Conservation (phyloP, 1,140 invertebrate species). For the Physella acuta region DNA sequence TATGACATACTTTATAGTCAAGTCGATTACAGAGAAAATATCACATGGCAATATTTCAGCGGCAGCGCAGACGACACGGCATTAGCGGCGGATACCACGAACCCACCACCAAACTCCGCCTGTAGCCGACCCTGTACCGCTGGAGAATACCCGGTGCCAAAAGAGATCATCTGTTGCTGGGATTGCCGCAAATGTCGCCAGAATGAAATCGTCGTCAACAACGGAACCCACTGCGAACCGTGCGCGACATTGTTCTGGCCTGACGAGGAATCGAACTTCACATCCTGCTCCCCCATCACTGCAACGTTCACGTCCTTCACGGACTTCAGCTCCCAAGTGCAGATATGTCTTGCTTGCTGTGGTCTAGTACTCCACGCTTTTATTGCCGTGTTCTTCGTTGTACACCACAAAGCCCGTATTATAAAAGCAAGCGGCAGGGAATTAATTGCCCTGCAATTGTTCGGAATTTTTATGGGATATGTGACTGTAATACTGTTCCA, state of each 20-base stretch:
- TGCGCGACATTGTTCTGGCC: constrained; percentile 44
- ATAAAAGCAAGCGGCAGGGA: constrained; percentile 87
- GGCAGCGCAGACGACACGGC: not conserved
- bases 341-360: constrained; percentile 61
- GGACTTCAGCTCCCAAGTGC: constrained; percentile 52
- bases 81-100: too few relatives aligned
- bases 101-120: constrained; percentile 28
- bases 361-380: constrained; percentile 55
- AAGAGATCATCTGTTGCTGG: constrained; percentile 33
- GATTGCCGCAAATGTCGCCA: constrained; percentile 25
- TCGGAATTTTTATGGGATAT: constrained; percentile 86
- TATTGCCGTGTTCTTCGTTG: constrained; percentile 70
- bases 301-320: constrained; percentile 6
- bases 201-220: constrained; percentile 35
- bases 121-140: constrained; percentile 34
- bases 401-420: constrained; percentile 81
- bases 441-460: constrained; percentile 83
- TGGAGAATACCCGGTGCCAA: constrained; percentile 25
- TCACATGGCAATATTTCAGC: not conserved
- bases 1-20: not conserved
- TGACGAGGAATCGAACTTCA: constrained; percentile 61
- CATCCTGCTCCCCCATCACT: constrained; percentile 60
- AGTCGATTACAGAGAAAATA: not conserved
- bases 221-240: constrained; percentile 29
- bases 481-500: constrained; percentile 82